Evolutionary conservation across 2,113 vertebrate species (phyloP).

Genomic region (Scytalopus superciliaris): DNA sequence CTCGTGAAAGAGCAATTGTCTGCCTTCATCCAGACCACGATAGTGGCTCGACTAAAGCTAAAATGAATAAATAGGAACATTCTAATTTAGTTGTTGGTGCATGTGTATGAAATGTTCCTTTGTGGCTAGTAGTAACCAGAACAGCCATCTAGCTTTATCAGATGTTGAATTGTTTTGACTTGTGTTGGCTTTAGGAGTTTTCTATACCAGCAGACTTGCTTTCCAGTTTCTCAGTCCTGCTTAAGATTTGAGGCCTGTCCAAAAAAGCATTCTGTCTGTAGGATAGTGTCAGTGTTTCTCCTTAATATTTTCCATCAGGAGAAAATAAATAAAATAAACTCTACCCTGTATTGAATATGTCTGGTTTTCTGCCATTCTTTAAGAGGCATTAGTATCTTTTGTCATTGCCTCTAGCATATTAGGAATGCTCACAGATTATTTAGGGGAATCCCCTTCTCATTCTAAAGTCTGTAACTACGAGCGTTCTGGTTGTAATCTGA

Average conservation of each 20-base stretch:
- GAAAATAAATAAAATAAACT: background rate
- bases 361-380: background rate
- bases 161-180: constrained; percentile 14
- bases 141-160: background rate
- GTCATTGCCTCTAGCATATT: background rate
- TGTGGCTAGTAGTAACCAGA: constrained; percentile 3
- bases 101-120: background rate
- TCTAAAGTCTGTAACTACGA: background rate
- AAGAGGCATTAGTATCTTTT: background rate
- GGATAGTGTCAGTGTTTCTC: background rate
- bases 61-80: constrained; percentile 4
- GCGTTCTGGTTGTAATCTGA: background rate
- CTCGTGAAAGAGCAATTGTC: background rate
- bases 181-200: background rate
- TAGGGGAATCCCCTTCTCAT: background rate
- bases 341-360: background rate
- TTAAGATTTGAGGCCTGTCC: background rate
- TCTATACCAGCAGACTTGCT: background rate
- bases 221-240: background rate
- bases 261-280: background rate
- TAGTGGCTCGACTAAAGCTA: background rate
- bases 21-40: background rate
- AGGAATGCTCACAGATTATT: background rate
- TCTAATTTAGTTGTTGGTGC: background rate
- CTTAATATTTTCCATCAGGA: background rate